A percentile compares a stretch with the other conserved stretches of the same genome.
Conservation (phyloP, 2,888 invertebrate species). For the Rhodophaea formosa region DNA sequence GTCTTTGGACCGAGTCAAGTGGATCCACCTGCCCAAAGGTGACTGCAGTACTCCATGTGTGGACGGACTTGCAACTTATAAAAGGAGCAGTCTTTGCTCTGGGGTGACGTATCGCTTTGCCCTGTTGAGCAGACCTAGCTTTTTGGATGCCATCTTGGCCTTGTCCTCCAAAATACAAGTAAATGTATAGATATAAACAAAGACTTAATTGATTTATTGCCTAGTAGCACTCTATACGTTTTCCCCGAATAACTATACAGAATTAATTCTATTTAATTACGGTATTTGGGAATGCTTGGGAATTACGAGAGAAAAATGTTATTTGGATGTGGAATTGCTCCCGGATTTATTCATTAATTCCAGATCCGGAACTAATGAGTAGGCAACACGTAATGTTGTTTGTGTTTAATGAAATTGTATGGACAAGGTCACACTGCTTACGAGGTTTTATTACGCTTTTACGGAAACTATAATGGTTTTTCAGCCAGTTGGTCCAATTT, state of each 20-base stretch:
- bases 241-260: background rate
- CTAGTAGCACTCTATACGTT: too few species aligned
- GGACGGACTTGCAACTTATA: too few species aligned
- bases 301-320: slow-evolving; percentile 25
- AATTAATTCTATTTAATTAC: slow-evolving; percentile 5
- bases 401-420: background rate
- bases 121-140: too few species aligned
- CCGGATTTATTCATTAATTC: slow-evolving; percentile 2
- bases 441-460: background rate
- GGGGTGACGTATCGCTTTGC: too few species aligned
- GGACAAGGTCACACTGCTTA: background rate
- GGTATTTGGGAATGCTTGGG: slow-evolving; percentile 13
- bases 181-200: too few species aligned
- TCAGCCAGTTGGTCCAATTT: background rate
- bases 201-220: too few species aligned
- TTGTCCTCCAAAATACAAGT: too few species aligned
- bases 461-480: background rate
- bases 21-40: too few species aligned
- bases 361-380: background rate
- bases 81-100: too few species aligned
- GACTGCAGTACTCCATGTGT: too few species aligned
- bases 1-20: too few species aligned
- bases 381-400: background rate
- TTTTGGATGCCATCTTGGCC: too few species aligned
- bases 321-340: slow-evolving; percentile 21